These are phyloP conservation scores for Camponotus vicinus DNA, from an alignment of 1,140 invertebrate genomes.

Conservation along the genomic window DNA sequence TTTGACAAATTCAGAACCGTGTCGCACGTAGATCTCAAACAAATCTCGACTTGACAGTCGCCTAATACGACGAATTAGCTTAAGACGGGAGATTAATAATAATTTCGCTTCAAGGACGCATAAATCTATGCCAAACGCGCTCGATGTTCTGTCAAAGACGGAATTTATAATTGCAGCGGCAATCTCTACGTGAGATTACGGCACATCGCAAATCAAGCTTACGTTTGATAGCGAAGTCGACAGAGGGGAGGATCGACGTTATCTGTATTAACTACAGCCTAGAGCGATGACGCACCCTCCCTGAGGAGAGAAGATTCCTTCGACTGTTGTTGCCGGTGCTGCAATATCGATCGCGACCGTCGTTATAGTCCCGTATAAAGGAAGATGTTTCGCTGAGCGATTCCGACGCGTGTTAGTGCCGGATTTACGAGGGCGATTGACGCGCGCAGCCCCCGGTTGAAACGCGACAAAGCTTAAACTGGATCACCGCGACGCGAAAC, in stretches of 20 bases:
- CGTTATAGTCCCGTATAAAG: slow-evolving; percentile 55
- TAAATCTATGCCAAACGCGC: slow-evolving; percentile 11
- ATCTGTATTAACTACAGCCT: slow-evolving; percentile 47
- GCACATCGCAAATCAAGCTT: slow-evolving; percentile 42
- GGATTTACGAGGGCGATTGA: slow-evolving; percentile 60
- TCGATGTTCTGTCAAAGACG: slow-evolving; percentile 13
- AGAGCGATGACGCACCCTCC: slow-evolving; percentile 22
- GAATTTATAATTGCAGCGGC: slow-evolving; percentile 54
- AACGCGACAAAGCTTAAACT: slow-evolving; percentile 53
- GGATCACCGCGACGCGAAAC: slow-evolving; percentile 46
- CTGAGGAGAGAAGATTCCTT: slow-evolving; percentile 41
- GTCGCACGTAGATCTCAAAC: neutral
- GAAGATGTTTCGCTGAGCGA: slow-evolving; percentile 57
- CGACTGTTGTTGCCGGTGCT: slow-evolving; percentile 28
- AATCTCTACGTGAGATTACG: slow-evolving; percentile 44
- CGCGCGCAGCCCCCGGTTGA: slow-evolving; percentile 28
- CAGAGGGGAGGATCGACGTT: slow-evolving; percentile 36
- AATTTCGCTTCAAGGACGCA: neutral
- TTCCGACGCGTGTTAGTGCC: slow-evolving; percentile 49
- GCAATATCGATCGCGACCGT: slow-evolving; percentile 52
- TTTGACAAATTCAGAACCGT: neutral
- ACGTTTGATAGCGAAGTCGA: slow-evolving; percentile 29
- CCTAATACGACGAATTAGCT: slow-evolving; percentile 15
- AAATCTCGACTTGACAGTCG: neutral
- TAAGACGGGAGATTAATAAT: slow-evolving; percentile 32